phyloP scores from a whole-genome alignment of 2,113 vertebrate genomes.

The Notothenia coriiceps region DNA sequence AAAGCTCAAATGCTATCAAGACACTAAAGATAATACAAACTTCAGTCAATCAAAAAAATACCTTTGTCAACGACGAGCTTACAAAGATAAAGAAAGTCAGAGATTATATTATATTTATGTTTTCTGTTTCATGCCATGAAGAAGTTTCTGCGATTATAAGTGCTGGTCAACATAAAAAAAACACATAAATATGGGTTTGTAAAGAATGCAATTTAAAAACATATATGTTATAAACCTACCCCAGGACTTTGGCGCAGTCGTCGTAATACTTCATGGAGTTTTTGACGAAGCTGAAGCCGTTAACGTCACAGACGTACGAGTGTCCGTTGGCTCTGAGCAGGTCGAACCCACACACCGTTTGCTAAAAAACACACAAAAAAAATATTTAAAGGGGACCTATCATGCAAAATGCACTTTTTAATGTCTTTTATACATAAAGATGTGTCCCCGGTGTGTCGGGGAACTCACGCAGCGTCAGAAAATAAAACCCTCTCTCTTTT shows the following conservation, averaged over 20 bases:
- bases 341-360: slow-evolving; percentile 99
- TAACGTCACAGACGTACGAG: slow-evolving; percentile 97
- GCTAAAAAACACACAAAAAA: slow-evolving; percentile 78
- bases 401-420: too few relatives aligned
- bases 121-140: not conserved
- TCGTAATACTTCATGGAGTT: slow-evolving; percentile 99
- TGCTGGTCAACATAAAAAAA: not conserved
- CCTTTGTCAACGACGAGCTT: too few relatives aligned
- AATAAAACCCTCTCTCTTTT: too few relatives aligned
- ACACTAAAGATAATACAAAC: not conserved
- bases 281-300: slow-evolving; percentile 99
- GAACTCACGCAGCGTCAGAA: too few relatives aligned
- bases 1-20: too few relatives aligned
- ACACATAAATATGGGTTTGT: not conserved
- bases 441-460: too few relatives aligned
- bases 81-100: too few relatives aligned
- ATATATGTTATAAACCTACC: slow-evolving; percentile 76
- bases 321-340: slow-evolving; percentile 96
- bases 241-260: slow-evolving; percentile 98
- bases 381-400: too few relatives aligned
- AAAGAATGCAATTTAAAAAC: not conserved
- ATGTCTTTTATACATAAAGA: too few relatives aligned
- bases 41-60: not conserved
- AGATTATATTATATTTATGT: too few relatives aligned
- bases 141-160: not conserved